Conservation (phyloP, 2,888 invertebrate genomes). For the Clitarchus hookeri region DNA sequence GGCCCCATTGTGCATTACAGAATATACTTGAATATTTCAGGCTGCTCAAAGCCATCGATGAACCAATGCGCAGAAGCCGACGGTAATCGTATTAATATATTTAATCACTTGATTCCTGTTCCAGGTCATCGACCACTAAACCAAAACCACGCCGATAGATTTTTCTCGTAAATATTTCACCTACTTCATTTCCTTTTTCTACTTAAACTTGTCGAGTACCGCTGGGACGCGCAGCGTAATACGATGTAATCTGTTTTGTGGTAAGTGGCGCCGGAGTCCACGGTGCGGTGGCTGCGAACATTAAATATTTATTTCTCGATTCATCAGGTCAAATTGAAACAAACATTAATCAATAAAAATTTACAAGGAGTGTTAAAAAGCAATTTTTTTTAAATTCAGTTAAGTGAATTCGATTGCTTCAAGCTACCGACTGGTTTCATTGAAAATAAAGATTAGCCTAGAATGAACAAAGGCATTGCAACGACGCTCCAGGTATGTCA, state of each 20-base stretch:
- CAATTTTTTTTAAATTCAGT: too few relatives aligned
- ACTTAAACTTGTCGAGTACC: not conserved
- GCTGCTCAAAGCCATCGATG: not conserved
- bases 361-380: too few relatives aligned
- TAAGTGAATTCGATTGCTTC: too few relatives aligned
- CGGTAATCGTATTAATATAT: conserved; percentile 23
- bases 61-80: not conserved
- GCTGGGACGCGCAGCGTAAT: not conserved
- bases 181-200: not conserved
- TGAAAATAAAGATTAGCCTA: too few relatives aligned
- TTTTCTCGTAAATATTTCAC: not conserved
- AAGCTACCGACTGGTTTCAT: too few relatives aligned
- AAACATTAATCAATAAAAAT: too few relatives aligned
- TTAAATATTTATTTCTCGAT: too few relatives aligned
- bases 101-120: conserved; percentile 23
- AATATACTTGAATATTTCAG: conserved; percentile 14
- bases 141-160: conserved; percentile 15
- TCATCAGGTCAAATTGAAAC: too few relatives aligned
- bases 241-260: not conserved
- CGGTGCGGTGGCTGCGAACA: not conserved
- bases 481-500: too few relatives aligned
- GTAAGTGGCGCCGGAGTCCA: not conserved
- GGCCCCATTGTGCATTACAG: not conserved
- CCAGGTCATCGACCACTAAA: conserved; percentile 20
- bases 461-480: too few relatives aligned